These are phyloP conservation scores for Tamias sibiricus DNA, from an alignment of 2,113 vertebrate species.

Conservation along the genomic window DNA sequence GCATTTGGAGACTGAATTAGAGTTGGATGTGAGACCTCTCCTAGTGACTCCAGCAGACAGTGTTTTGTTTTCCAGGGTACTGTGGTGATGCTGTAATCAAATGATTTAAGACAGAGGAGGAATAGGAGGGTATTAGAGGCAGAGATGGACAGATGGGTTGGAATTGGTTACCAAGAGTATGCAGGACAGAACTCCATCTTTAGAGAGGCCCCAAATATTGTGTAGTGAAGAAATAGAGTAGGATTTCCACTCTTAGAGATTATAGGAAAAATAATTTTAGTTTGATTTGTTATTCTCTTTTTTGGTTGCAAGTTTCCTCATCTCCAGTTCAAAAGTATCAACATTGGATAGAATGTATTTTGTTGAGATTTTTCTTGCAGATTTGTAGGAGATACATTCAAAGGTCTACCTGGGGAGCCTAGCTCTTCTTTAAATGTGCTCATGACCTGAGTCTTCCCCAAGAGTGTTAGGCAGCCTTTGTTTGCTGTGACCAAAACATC, in stretches of 20 bases:
- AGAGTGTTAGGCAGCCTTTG: too few relatives aligned
- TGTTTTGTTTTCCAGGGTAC: neutral
- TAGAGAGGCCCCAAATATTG: neutral
- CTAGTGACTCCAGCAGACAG: neutral
- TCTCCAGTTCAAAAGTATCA: neutral
- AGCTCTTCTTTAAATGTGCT: constrained; percentile 13
- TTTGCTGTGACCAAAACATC: too few relatives aligned
- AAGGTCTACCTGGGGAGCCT: neutral
- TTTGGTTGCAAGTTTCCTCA: neutral
- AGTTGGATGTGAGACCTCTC: neutral
- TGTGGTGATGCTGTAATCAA: neutral
- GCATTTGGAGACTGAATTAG: neutral
- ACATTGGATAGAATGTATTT: neutral
- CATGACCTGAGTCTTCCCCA: neutral
- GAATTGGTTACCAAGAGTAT: neutral
- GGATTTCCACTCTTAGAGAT: neutral
- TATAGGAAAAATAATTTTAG: neutral
- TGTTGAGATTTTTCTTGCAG: neutral
- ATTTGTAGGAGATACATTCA: neutral
- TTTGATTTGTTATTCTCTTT: neutral
- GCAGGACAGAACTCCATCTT: neutral
- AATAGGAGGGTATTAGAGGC: neutral
- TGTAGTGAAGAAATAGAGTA: neutral
- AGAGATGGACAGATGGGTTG: neutral
- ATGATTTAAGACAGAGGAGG: neutral